Percentiles rank a stretch among this genome's conserved stretches.
phyloP scores from a whole-genome alignment of 2,888 invertebrate genomes.

The Cataglyphis altisquamis region DNA sequence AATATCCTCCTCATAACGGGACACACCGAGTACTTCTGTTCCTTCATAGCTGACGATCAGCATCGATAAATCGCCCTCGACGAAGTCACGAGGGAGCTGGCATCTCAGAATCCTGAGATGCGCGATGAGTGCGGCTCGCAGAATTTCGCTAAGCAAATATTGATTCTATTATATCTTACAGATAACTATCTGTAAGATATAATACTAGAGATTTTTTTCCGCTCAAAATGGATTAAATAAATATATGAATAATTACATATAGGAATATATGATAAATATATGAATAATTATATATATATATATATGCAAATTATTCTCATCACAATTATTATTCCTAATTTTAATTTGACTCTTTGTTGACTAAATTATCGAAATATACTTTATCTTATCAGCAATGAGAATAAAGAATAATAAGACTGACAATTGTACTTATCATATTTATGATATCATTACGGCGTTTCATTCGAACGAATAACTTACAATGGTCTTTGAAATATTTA shows the following conservation, averaged over 20 bases:
- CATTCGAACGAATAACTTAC: neutral
- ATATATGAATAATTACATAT: neutral
- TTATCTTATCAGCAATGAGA: neutral
- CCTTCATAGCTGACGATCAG: constrained; percentile 62
- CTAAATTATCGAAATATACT: neutral
- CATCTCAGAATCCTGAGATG: constrained; percentile 26
- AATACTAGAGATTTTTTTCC: too few species aligned
- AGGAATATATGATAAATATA: too few species aligned
- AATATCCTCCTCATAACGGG: constrained; percentile 81
- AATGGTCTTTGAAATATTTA: neutral
- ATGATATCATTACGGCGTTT: neutral
- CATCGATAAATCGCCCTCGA: constrained; percentile 63
- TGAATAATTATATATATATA: neutral
- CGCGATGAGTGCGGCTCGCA: constrained; percentile 28
- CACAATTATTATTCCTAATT: neutral
- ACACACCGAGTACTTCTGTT: constrained; percentile 68
- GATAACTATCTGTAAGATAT: constrained; percentile 15
- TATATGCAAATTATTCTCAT: neutral
- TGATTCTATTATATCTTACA: constrained; percentile 32
- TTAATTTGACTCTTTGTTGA: neutral
- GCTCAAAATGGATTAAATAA: too few species aligned
- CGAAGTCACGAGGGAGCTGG: constrained; percentile 46
- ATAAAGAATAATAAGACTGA: neutral
- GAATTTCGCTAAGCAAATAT: constrained; percentile 37
- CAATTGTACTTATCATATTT: constrained; percentile 5